Evolutionary conservation across 2,888 invertebrate species (phyloP).

Genomic region (Epistrophella euchroma): DNA sequence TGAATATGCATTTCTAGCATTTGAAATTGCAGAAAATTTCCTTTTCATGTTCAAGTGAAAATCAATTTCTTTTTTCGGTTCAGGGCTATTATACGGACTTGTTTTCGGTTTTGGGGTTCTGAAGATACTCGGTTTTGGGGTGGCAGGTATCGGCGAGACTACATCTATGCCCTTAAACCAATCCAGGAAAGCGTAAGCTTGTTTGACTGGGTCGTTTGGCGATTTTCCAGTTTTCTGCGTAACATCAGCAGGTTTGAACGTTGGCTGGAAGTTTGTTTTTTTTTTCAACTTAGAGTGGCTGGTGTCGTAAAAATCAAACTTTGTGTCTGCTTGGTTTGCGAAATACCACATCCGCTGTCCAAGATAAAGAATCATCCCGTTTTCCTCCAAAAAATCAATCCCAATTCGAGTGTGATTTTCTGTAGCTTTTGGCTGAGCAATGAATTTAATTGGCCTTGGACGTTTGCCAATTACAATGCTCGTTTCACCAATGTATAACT

Average conservation of each 20-base stretch:
- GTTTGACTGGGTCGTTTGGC: no score
- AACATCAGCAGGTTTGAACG: no score
- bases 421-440: slow-evolving; percentile 31
- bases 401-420: slow-evolving; percentile 32
- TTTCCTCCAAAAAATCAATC: slow-evolving; percentile 44
- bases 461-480: slow-evolving; percentile 30
- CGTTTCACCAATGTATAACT: not conserved
- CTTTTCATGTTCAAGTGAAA: no score
- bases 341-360: slow-evolving; percentile 45
- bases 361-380: slow-evolving; percentile 22
- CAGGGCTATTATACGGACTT: no score
- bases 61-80: no score
- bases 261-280: not conserved
- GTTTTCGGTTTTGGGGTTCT: no score
- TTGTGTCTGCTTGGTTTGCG: not conserved
- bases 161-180: no score
- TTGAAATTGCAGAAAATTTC: not conserved
- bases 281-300: not conserved
- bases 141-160: no score
- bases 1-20: not conserved
- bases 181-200: no score
- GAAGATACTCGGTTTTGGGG: no score
- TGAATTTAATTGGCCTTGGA: slow-evolving; percentile 22
- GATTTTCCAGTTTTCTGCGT: no score
- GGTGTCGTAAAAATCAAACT: slow-evolving; percentile 33